Conservation (phyloP, 2,888 invertebrate genomes). For the Microchrysa polita region DNA sequence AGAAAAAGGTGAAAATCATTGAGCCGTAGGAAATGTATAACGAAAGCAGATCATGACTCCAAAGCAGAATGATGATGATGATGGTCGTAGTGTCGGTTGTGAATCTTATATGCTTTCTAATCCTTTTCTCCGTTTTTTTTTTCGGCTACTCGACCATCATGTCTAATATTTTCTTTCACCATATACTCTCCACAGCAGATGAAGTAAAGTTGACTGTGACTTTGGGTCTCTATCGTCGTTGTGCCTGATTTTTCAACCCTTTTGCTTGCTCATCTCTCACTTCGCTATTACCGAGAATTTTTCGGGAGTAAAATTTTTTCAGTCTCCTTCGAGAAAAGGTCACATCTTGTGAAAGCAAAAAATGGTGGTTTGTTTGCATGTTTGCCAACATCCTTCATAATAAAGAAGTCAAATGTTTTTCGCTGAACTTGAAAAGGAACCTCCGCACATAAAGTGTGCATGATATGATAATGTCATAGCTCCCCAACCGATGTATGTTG, state of each 20-base stretch:
- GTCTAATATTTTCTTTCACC: not conserved
- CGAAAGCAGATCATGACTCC: not conserved
- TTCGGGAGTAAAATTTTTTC: too few species aligned
- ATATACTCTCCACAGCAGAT: not conserved
- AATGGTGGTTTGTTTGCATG: not conserved
- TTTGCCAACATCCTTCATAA: conserved; percentile 17
- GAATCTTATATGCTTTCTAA: not conserved
- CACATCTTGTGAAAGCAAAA: conserved; percentile 2
- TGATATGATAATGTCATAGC: conserved; percentile 1
- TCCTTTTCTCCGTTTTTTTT: not conserved
- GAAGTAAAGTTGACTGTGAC: conserved; percentile 8
- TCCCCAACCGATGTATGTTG: not conserved
- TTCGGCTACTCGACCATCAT: not conserved
- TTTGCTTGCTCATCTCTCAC: not conserved
- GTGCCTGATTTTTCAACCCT: conserved; percentile 21
- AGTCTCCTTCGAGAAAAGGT: not conserved
- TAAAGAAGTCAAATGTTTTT: conserved; percentile 18
- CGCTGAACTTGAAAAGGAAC: conserved; percentile 12
- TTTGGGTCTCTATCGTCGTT: conserved; percentile 11
- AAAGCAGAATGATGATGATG: conserved; percentile 8
- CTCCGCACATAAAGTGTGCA: not conserved
- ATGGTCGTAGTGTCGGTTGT: not conserved
- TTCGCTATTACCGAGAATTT: too few species aligned
- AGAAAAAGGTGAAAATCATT: conserved; percentile 21
- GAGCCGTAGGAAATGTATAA: not conserved